phyloP scores from a whole-genome alignment of 2,113 vertebrate species.

The Apaloderma vittatum region DNA sequence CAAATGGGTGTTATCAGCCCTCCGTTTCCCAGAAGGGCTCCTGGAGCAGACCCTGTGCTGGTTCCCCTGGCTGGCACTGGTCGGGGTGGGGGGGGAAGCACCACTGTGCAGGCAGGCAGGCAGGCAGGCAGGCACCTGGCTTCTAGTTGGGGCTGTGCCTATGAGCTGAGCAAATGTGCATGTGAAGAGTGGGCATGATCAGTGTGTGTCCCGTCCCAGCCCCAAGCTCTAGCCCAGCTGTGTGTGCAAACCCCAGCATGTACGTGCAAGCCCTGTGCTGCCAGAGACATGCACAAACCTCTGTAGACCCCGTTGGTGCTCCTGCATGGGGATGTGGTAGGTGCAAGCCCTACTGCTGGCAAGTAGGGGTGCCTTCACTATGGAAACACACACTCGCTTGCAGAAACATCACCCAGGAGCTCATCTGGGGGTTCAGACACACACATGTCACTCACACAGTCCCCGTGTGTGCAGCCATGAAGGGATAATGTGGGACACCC shows the following conservation, averaged over 20 bases:
- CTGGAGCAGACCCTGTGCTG: background rate
- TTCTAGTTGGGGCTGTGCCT: accelerated
- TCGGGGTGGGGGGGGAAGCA: background rate
- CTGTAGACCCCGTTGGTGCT: background rate
- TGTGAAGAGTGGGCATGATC: background rate
- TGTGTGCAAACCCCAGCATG: accelerated
- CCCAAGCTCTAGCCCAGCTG: background rate
- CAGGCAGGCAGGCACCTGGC: background rate
- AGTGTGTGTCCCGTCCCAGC: background rate
- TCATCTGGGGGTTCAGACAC: background rate
- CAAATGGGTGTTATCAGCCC: constrained; percentile 36
- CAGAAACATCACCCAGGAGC: background rate
- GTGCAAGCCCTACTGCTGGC: accelerated
- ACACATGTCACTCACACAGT: accelerated
- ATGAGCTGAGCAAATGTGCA: background rate
- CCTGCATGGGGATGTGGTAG: no score
- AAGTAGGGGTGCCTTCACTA: background rate
- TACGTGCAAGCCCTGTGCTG: accelerated
- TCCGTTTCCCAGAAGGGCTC: constrained; percentile 31
- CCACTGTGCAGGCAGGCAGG: background rate
- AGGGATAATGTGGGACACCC: background rate
- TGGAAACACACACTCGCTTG: accelerated
- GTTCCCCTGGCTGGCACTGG: background rate
- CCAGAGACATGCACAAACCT: accelerated
- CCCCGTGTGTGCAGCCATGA: background rate